Percentiles rank a stretch among this genome's conserved stretches.
Conservation (phyloP, 2,797 vertebrate species). For the Melanotaenia boesemani region DNA sequence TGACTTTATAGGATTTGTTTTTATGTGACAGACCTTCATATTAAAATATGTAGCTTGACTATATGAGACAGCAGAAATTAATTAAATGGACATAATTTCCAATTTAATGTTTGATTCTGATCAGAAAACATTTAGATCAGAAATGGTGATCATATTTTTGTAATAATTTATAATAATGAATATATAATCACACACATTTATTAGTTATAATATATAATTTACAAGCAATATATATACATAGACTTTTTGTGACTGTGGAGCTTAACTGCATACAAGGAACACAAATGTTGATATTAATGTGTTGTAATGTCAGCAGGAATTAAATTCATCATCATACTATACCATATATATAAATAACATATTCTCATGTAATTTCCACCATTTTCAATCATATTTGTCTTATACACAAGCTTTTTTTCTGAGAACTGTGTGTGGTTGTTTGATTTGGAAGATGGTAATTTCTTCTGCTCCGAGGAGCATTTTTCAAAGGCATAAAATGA, state of each 20-base stretch:
- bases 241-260: background rate
- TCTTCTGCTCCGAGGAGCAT: conserved; percentile 83
- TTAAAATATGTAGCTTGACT: conserved; percentile 46
- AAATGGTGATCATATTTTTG: background rate
- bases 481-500: conserved; percentile 84
- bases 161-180: background rate
- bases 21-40: conserved; percentile 70
- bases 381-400: conserved; percentile 29
- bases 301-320: background rate
- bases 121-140: background rate
- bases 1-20: conserved; percentile 74
- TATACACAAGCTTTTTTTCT: conserved; percentile 19
- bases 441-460: conserved; percentile 82
- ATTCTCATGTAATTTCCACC: conserved; percentile 20
- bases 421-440: conserved; percentile 69
- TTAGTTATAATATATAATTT: background rate
- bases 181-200: background rate
- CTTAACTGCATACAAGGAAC: background rate
- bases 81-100: background rate
- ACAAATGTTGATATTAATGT: background rate
- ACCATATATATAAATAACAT: background rate
- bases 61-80: background rate
- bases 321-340: background rate
- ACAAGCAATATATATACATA: background rate
- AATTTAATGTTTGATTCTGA: background rate